A percentile compares a stretch with the other conserved stretches of the same genome.
Conservation (phyloP, 2,888 invertebrate genomes). For the Seira ritae region DNA sequence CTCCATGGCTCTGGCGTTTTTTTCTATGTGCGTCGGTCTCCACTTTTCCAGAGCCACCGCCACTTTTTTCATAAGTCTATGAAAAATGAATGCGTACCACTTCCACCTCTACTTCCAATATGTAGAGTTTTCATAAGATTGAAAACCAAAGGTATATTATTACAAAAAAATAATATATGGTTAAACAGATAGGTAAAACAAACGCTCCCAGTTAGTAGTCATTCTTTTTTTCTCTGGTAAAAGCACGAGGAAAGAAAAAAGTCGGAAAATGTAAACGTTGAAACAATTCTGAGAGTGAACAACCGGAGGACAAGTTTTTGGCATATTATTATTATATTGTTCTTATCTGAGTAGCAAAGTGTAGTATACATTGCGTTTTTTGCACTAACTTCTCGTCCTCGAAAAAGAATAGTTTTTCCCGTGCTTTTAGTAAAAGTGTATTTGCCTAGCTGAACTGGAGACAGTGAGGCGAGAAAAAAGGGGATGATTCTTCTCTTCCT, state of each 20-base stretch:
- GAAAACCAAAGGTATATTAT: conserved; percentile 6
- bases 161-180: conserved; percentile 7
- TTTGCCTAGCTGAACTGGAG: neutral
- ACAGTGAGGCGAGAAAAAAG: conserved; percentile 2
- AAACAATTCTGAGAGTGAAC: conserved; percentile 18
- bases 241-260: neutral
- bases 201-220: conserved; percentile 2
- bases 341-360: neutral
- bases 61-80: neutral
- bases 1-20: neutral
- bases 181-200: conserved; percentile 11
- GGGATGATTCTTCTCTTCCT: conserved; percentile 11
- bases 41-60: neutral
- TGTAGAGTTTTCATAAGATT: neutral
- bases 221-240: conserved; percentile 7
- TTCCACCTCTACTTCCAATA: too few species aligned
- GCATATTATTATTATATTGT: conserved; percentile 25
- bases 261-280: conserved; percentile 3
- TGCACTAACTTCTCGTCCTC: neutral
- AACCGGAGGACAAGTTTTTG: conserved; percentile 32
- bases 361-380: neutral
- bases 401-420: conserved; percentile 5
- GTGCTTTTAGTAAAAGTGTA: neutral
- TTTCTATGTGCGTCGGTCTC: neutral
- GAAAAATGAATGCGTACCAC: conserved; percentile 5